A percentile compares a stretch with the other conserved stretches of the same genome.
Evolutionary conservation across 2,797 vertebrate species (phyloP).

Genomic region (Aphelocoma californica): DNA sequence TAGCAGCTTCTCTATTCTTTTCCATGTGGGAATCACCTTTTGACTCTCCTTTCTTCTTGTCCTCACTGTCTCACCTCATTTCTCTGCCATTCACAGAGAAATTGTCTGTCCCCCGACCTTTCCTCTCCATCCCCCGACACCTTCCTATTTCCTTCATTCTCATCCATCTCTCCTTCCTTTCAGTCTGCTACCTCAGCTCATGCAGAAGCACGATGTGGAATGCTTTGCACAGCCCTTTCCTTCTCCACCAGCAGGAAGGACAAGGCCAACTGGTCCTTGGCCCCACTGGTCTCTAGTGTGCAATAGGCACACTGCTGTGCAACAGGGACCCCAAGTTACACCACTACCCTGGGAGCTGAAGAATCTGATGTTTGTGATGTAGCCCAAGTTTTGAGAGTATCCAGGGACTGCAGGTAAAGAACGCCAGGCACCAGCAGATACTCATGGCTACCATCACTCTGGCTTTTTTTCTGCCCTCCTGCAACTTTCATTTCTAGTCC

Average conservation of each 20-base stretch:
- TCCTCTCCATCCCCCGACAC: not conserved
- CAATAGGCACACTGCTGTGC: not conserved
- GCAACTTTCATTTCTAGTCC: not conserved
- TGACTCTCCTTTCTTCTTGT: not conserved
- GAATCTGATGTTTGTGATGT: rapidly evolving
- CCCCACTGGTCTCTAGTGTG: not conserved
- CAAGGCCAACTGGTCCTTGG: not conserved
- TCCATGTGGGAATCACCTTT: too few relatives aligned
- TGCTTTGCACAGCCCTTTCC: not conserved
- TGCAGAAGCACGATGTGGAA: not conserved
- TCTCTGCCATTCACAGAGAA: not conserved
- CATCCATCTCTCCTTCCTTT: not conserved
- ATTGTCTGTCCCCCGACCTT: not conserved
- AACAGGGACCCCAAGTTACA: rapidly evolving
- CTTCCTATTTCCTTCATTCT: not conserved
- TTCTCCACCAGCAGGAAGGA: not conserved
- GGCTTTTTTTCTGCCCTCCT: not conserved
- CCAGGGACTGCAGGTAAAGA: not conserved
- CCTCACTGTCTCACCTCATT: not conserved
- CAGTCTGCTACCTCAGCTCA: not conserved
- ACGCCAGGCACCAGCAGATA: not conserved
- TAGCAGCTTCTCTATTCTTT: too few relatives aligned
- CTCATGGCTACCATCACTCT: not conserved
- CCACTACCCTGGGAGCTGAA: rapidly evolving
- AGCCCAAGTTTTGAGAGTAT: not conserved